phyloP scores from a whole-genome alignment of 2,113 vertebrate genomes.

The Lichenostomus cassidix region DNA sequence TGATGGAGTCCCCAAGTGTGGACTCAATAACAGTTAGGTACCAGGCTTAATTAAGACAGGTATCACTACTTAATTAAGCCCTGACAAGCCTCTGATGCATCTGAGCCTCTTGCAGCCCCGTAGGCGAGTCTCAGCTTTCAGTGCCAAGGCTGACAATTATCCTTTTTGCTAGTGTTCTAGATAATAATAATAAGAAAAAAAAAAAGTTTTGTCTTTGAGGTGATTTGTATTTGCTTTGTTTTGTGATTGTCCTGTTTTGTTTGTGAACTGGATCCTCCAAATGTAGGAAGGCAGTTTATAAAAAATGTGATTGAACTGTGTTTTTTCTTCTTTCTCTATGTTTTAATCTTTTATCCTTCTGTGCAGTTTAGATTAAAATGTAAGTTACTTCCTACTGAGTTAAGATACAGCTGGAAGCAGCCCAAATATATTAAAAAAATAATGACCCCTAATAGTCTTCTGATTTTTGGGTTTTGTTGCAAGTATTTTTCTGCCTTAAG shows the following conservation, averaged over 20 bases:
- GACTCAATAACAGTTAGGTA: neutral
- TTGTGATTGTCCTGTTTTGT: neutral
- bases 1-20: neutral
- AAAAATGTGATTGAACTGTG: neutral
- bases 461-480: neutral
- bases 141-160: neutral
- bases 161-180: neutral
- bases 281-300: neutral
- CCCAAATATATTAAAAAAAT: neutral
- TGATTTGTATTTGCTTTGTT: neutral
- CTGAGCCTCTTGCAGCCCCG: neutral
- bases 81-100: neutral
- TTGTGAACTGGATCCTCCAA: neutral
- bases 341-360: neutral
- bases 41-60: neutral
- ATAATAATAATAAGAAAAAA: neutral
- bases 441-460: neutral
- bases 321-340: neutral
- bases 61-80: neutral
- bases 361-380: neutral
- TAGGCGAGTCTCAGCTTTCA: neutral
- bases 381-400: neutral
- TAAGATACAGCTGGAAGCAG: neutral
- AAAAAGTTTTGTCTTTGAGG: neutral
- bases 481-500: neutral